phyloP scores from a whole-genome alignment of 2,113 vertebrate genomes.

The Urocitellus parryii region DNA sequence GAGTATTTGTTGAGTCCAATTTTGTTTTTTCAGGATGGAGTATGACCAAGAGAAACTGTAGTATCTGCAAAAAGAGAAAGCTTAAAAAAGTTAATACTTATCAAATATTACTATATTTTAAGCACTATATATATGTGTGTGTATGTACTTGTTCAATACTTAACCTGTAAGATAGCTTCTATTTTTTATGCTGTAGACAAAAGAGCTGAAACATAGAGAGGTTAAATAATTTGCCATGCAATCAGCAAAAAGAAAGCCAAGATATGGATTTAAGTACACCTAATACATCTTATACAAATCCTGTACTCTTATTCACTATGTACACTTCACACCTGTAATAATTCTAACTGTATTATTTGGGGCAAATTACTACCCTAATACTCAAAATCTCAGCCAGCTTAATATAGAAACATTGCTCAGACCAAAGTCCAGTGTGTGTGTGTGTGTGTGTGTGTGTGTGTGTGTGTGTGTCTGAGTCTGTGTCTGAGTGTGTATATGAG shows the following conservation, averaged over 20 bases:
- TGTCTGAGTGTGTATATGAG: neutral
- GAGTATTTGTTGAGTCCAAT: neutral
- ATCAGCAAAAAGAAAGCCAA: neutral
- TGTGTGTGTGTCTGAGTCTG: too few species aligned
- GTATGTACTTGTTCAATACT: neutral
- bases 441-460: neutral
- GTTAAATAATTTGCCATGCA: neutral
- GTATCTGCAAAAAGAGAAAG: neutral
- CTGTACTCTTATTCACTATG: neutral
- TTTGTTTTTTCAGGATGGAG: neutral
- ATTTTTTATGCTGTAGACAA: neutral
- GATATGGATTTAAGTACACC: neutral
- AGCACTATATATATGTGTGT: too few species aligned
- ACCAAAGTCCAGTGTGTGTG: neutral
- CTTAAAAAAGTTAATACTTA: neutral
- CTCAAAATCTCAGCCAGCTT: neutral
- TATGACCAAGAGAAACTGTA: neutral
- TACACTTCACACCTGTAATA: neutral
- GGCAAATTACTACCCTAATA: neutral
- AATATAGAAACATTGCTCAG: neutral
- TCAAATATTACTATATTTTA: neutral
- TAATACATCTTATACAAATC: neutral
- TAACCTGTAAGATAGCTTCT: neutral
- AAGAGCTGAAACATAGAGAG: neutral
- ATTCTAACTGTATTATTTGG: neutral